Percentiles rank a stretch among this genome's conserved stretches.
These are phyloP conservation scores for Lysandra coridon DNA, from an alignment of 2,888 invertebrate species.

Conservation along the genomic window DNA sequence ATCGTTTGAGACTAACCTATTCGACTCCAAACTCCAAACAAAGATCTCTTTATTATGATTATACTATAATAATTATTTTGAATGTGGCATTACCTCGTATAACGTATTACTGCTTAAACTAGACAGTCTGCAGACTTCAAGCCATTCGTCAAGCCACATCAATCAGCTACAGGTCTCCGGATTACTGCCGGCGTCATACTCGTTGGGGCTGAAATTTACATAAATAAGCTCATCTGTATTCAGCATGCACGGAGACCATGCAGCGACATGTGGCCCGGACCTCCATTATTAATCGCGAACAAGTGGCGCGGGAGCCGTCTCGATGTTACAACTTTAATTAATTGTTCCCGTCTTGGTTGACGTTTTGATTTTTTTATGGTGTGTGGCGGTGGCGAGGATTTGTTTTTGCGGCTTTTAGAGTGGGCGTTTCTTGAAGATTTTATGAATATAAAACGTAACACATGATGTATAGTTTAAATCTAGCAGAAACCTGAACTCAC, in stretches of 20 bases:
- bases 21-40: too few species aligned
- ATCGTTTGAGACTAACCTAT: too few species aligned
- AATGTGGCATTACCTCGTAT: neutral
- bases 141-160: constrained; percentile 59
- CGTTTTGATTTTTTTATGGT: constrained; percentile 34
- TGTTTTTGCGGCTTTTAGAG: neutral
- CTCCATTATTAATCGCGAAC: constrained; percentile 76
- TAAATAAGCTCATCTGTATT: constrained; percentile 78
- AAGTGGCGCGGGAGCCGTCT: constrained; percentile 61
- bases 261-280: constrained; percentile 76
- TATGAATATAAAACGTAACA: too few species aligned
- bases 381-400: neutral
- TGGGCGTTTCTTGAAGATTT: too few species aligned
- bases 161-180: constrained; percentile 67
- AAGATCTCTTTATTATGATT: too few species aligned
- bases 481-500: too few species aligned
- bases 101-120: neutral
- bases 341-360: constrained; percentile 28
- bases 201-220: constrained; percentile 68
- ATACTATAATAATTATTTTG: too few species aligned
- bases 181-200: constrained; percentile 67
- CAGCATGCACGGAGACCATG: constrained; percentile 71
- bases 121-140: constrained; percentile 20
- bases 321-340: constrained; percentile 59
- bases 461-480: too few species aligned